Evolutionary conservation across 2,888 invertebrate species (phyloP).

Genomic region (Maniola hyperantus): DNA sequence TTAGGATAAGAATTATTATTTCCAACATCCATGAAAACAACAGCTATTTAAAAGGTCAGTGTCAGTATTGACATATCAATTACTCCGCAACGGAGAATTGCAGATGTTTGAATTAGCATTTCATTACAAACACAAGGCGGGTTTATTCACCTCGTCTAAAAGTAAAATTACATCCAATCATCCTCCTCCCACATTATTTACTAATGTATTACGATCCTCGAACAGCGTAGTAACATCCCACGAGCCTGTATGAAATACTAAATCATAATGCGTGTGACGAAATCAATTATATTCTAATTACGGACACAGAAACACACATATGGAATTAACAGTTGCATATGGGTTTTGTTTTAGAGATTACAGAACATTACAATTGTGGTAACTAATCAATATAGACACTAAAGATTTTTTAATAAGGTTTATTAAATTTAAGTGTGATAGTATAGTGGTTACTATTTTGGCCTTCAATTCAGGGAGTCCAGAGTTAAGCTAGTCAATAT

Average conservation of each 20-base stretch:
- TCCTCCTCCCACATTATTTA: conserved; percentile 68
- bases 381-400: too few species aligned
- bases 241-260: conserved; percentile 46
- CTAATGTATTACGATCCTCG: conserved; percentile 70
- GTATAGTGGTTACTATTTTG: too few species aligned
- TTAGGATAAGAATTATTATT: not conserved
- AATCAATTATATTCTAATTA: conserved; percentile 28
- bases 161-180: conserved; percentile 75
- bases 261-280: conserved; percentile 47
- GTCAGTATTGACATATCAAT: conserved; percentile 36
- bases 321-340: not conserved
- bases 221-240: conserved; percentile 54
- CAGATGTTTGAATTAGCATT: conserved; percentile 47
- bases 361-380: not conserved
- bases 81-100: conserved; percentile 34
- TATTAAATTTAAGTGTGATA: too few species aligned
- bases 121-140: conserved; percentile 48
- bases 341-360: not conserved
- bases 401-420: too few species aligned
- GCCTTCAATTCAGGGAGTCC: too few species aligned
- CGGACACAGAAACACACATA: not conserved
- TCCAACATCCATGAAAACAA: not conserved
- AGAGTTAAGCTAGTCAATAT: too few species aligned
- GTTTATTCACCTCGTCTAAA: conserved; percentile 70
- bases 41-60: conserved; percentile 31